phyloP scores from a whole-genome alignment of 2,888 invertebrate species.

The Gandaritis pyraliata region DNA sequence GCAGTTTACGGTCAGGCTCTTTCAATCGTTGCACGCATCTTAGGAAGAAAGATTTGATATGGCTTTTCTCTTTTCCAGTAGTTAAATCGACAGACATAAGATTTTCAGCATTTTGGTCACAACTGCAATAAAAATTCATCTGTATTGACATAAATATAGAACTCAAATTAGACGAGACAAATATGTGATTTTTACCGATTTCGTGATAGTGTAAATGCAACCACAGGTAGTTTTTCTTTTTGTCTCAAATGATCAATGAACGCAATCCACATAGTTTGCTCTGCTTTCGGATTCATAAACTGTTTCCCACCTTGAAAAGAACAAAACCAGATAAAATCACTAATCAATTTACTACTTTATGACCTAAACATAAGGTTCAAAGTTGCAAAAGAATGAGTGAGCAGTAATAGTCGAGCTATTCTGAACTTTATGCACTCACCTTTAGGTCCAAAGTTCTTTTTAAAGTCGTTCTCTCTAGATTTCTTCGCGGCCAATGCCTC shows the following conservation, averaged over 20 bases:
- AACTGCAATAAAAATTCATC: conserved; percentile 58
- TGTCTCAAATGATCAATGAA: conserved; percentile 92
- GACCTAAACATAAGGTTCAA: neutral
- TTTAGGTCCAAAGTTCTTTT: conserved; percentile 79
- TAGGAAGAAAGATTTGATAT: conserved; percentile 93
- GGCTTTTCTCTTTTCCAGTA: conserved; percentile 92
- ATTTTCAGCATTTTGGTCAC: conserved; percentile 85
- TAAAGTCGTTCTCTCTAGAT: conserved; percentile 71
- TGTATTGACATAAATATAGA: neutral
- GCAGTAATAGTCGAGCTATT: neutral
- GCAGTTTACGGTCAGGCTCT: conserved; percentile 93
- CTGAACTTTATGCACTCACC: conserved; percentile 49
- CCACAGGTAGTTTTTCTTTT: conserved; percentile 94
- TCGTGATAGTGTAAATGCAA: conserved; percentile 96
- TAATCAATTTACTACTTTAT: conserved; percentile 9
- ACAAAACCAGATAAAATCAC: neutral
- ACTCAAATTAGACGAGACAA: conserved; percentile 2
- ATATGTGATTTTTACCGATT: conserved; percentile 85
- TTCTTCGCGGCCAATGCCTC: conserved; percentile 82
- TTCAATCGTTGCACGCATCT: conserved; percentile 93
- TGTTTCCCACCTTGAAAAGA: conserved; percentile 64
- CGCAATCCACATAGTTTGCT: conserved; percentile 92
- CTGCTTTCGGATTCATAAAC: conserved; percentile 86
- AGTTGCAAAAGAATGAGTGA: neutral
- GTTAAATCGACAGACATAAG: conserved; percentile 90